Conservation (phyloP, 2,888 invertebrate genomes). For the Dorcus parallelipipedus region DNA sequence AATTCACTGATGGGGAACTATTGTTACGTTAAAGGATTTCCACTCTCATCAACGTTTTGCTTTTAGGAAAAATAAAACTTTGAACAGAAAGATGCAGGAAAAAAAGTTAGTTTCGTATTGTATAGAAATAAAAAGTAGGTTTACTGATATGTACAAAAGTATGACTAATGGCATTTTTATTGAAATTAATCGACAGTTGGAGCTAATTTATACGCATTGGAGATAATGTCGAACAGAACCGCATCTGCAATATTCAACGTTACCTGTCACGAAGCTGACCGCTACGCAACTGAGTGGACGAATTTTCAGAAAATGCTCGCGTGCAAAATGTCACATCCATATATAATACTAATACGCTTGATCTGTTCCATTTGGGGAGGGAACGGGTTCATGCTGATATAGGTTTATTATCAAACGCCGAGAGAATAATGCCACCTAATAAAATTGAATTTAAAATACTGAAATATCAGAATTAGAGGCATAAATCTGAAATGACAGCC, state of each 20-base stretch:
- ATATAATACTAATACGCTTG: neutral
- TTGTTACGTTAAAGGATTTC: too few species aligned
- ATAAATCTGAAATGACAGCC: too few species aligned
- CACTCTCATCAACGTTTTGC: too few species aligned
- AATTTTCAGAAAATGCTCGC: neutral
- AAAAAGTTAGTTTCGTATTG: too few species aligned
- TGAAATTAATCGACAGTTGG: neutral
- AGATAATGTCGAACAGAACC: neutral
- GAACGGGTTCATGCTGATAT: neutral
- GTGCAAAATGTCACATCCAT: constrained; percentile 1
- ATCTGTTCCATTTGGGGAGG: neutral
- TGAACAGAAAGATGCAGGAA: too few species aligned
- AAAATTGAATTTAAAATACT: too few species aligned
- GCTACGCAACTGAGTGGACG: neutral
- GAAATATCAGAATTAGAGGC: too few species aligned
- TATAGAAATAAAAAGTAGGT: too few species aligned
- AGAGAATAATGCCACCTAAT: too few species aligned
- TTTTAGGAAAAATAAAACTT: too few species aligned
- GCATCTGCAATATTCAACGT: neutral
- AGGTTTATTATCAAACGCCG: neutral
- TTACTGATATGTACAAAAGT: too few species aligned
- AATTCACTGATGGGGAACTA: too few species aligned
- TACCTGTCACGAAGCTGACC: constrained; percentile 1
- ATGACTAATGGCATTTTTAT: neutral
- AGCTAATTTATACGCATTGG: neutral